Percentiles rank a stretch among this genome's conserved stretches.
Evolutionary conservation across 2,888 invertebrate species (phyloP).

Genomic region (Anorthoa munda): DNA sequence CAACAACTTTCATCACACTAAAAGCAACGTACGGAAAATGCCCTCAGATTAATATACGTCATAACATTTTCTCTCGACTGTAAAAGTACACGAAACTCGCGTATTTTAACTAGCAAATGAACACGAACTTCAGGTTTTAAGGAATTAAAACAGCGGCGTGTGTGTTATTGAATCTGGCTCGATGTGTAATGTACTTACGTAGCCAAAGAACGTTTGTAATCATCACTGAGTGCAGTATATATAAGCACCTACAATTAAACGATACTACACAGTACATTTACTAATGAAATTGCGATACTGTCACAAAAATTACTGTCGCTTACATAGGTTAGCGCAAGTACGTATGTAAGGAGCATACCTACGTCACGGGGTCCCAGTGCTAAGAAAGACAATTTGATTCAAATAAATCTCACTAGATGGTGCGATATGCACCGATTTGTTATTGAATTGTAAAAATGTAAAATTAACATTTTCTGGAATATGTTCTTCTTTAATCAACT

Average conservation of each 20-base stretch:
- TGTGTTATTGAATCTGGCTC: conserved; percentile 30
- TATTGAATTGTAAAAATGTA: no score
- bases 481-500: no score
- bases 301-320: conserved; percentile 6
- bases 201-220: conserved; percentile 7
- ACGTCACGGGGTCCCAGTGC: no score
- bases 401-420: no score
- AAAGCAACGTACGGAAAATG: conserved; percentile 89
- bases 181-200: conserved; percentile 11
- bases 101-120: conserved; percentile 44
- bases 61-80: conserved; percentile 80
- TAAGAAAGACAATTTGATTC: no score
- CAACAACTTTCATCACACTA: conserved; percentile 89
- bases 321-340: background rate
- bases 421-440: no score
- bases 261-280: conserved; percentile 6
- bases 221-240: conserved; percentile 18
- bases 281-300: conserved; percentile 7
- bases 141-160: conserved; percentile 34
- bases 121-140: conserved; percentile 31
- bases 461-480: no score
- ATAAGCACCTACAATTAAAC: background rate
- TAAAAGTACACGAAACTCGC: conserved; percentile 62
- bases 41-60: conserved; percentile 88
- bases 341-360: no score